Conservation (phyloP, 2,113 vertebrate genomes). For the Bagarius yarrelli region DNA sequence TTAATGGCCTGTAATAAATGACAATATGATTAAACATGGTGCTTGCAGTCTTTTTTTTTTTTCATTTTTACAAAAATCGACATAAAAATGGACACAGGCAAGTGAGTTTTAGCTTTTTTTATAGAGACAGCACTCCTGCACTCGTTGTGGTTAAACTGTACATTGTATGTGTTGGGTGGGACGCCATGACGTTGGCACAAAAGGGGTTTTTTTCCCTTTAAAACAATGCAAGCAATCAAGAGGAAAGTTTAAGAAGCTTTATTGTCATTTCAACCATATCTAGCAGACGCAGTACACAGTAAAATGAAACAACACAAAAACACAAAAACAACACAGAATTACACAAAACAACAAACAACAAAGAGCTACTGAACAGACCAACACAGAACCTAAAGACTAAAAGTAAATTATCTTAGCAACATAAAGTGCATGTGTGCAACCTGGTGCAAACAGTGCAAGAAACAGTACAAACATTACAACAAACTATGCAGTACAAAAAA, state of each 20-base stretch:
- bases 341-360: too few species aligned
- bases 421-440: too few species aligned
- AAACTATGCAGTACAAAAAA: too few species aligned
- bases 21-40: constrained; percentile 54
- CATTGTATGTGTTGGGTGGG: constrained; percentile 14
- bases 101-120: constrained; percentile 19
- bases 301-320: neutral
- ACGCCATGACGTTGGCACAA: constrained; percentile 20
- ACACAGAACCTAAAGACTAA: too few species aligned
- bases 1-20: constrained; percentile 55
- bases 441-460: too few species aligned
- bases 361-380: too few species aligned
- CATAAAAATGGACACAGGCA: neutral
- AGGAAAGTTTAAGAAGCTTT: too few species aligned
- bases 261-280: too few species aligned
- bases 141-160: constrained; percentile 19
- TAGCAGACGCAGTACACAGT: too few species aligned
- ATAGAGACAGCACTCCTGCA: constrained; percentile 1
- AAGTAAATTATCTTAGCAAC: too few species aligned
- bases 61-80: constrained; percentile 3
- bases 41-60: constrained; percentile 36
- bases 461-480: too few species aligned
- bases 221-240: neutral
- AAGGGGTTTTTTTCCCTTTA: neutral
- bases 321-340: neutral